Base-by-base conservation (phyloP, 1,140 invertebrate genomes). In the Trachymyrmex cornetzi region DNA sequence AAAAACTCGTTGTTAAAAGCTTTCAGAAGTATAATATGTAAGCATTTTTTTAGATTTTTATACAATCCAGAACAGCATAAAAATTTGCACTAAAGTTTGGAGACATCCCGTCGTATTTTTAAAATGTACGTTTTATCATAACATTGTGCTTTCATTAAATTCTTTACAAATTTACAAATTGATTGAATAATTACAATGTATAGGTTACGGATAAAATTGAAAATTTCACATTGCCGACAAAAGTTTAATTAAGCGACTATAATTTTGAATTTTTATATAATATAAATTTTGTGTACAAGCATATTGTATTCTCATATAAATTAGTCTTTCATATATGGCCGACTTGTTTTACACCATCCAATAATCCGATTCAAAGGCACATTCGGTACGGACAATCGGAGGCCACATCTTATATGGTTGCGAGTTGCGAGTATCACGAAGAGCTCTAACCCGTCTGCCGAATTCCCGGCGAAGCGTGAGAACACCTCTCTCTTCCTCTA, bases 301-400 rank as follows among this genome's bases (percentile, higher is more conserved):
- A 38, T 69, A 53, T 38, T 6, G 48, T 1, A 2, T 14, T 69
- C n/a, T 81, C 7, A 30, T 48, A 38, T 16, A 67, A 48, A 38
- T 0, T 19, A 38, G 12, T 27, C 22, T 90, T 91, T 90, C 89
- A 77, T 74, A 88, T 61, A 53, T 81, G 88, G 92, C 85, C 88
- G 90, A 89, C 88, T 91, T 92, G 27, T 90, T 89, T 93, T 90
- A 90, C 89, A 88, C 88, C 85, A 88, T 82, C 9, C 85, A 89
- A 87, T 72, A 69, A 50, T 34, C 77, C 74, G 77, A 71, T 57
- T 72, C 80, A 38, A 87, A 77, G 72, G 72, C 64, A 22, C 48
- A 57, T 27, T 22, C 55, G 63, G 50, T 44, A 55, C 14, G 53
- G 2, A 57, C 0, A 27, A 48, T 53, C 22, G 6, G 16, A 50